Base-by-base conservation (phyloP, 2,113 vertebrate genomes). In the Charina bottae region DNA sequence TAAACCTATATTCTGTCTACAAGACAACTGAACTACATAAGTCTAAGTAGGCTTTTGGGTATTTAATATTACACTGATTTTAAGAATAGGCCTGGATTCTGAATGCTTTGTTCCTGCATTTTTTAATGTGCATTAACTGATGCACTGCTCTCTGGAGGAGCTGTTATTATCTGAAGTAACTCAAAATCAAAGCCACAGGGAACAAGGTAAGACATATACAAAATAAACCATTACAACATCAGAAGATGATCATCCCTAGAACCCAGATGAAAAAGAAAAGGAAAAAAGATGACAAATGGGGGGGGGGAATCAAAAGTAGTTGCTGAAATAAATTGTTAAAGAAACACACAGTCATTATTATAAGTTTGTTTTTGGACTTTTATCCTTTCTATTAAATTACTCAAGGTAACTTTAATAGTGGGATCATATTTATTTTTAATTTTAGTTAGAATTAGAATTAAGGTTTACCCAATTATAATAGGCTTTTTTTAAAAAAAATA, bases 251-350 rank as follows among this genome's bases (percentile, higher is more conserved):
- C 68, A 83, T 60, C 4, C 33, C 54, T 92, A 90, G 28, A 21
- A 88, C 90, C 54, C 23, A 85, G 49, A 54, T 24, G 12, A 91
- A 92, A 12, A 26, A 1, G 7, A 53, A 42, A 42, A 42, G 42
- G 49, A 49, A 49, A 49, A 85, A 87, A 93, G 85, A 1, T 0
- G 0, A 5, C 23, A 46, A 12, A 23, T 33, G n/a, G n/a, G 33
- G 92, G 92, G 90, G 3, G 33, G 13, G 13, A 54, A 89, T 4
- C 33, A 53, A 28, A 93, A 9, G 24, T 26, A 58, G 85, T 2
- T 33, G 85, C 26, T n/a, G 33, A 11, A 17, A 21, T 87, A 24
- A 49, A 53, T 0, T 93, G 91, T 12, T 2, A 78, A 0, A 23
- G 49, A 62, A 72, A 62, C 85, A 90, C 46, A 56, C 19, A 90